Evolutionary conservation across 2,113 vertebrate species (phyloP).

Genomic region (Nycticryphes semicollaris): DNA sequence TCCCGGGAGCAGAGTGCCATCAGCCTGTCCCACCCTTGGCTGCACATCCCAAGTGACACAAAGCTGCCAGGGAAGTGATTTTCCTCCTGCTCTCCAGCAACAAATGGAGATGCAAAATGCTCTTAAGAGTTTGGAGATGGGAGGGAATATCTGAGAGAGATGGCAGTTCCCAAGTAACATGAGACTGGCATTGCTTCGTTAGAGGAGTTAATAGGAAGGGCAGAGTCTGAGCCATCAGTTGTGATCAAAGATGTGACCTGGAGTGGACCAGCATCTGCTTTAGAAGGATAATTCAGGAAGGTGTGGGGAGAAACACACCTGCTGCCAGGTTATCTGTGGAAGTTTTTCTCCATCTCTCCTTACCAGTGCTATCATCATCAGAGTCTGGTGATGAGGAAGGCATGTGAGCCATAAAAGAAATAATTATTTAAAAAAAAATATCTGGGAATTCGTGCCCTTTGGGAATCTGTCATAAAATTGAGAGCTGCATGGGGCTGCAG

Average conservation of each 20-base stretch:
- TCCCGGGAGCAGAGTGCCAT: background rate
- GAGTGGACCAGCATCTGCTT: background rate
- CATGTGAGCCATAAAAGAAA: background rate
- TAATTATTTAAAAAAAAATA: background rate
- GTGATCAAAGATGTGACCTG: background rate
- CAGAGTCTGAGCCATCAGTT: background rate
- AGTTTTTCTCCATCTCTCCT: background rate
- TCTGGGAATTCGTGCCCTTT: background rate
- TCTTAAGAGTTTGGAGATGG: background rate
- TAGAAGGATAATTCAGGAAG: background rate
- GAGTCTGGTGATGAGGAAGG: background rate
- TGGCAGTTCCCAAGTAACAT: background rate
- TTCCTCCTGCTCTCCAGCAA: background rate
- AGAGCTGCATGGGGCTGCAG: background rate
- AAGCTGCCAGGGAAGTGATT: background rate
- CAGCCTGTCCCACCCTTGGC: background rate
- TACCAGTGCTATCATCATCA: fast-evolving
- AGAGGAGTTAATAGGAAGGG: background rate
- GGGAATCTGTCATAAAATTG: background rate
- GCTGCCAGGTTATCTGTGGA: background rate
- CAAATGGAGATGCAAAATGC: background rate
- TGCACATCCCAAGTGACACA: background rate
- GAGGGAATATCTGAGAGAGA: background rate
- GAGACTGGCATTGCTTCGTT: background rate
- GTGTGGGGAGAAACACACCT: background rate